phyloP scores from a whole-genome alignment of 2,113 vertebrate genomes.

The Phodopus roborovskii region DNA sequence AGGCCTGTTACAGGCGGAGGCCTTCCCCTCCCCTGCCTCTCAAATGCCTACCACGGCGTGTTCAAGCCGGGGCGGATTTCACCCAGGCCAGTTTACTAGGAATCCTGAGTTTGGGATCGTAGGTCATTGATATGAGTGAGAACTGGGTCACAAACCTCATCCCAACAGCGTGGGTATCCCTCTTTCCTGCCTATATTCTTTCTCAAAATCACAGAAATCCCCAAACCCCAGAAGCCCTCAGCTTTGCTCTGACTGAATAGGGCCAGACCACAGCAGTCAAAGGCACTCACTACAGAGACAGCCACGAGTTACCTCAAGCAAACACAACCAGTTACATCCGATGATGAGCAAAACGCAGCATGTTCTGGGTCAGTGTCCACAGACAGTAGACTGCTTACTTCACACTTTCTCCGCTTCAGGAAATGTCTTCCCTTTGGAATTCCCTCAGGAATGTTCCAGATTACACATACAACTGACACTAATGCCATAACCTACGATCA shows the following conservation, averaged over 20 bases:
- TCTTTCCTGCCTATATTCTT: background rate
- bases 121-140: accelerated
- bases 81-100: background rate
- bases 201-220: background rate
- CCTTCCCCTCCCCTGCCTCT: background rate
- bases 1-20: accelerated
- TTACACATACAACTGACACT: slow-evolving; percentile 60
- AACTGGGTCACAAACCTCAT: background rate
- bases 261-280: background rate
- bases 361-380: background rate
- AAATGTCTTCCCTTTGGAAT: slow-evolving; percentile 13
- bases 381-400: background rate
- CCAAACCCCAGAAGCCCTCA: background rate
- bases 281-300: background rate
- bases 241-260: background rate
- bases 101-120: too few relatives aligned
- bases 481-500: slow-evolving; percentile 38
- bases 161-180: accelerated
- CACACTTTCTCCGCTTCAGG: slow-evolving; percentile 14
- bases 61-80: background rate
- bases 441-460: slow-evolving; percentile 38
- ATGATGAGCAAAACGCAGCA: background rate
- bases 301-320: background rate
- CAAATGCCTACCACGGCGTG: background rate
- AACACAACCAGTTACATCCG: background rate